Evolutionary conservation across 1,140 invertebrate genomes (phyloP).

Genomic region (Euwallacea fornicatus): DNA sequence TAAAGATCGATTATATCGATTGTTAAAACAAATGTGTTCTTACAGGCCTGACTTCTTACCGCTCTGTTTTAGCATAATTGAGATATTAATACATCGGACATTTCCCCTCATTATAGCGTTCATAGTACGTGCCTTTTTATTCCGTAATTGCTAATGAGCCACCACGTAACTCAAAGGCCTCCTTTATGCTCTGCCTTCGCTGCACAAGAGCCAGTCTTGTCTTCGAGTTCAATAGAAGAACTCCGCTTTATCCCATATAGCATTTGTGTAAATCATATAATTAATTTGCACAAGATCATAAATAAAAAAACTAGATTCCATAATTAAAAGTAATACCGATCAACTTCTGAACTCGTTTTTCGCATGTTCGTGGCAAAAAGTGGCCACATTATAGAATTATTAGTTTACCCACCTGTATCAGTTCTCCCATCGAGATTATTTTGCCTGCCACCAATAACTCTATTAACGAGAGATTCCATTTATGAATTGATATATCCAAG

Average conservation of each 20-base stretch:
- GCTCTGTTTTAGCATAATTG: constrained; percentile 2
- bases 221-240: too few relatives aligned
- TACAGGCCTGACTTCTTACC: neutral
- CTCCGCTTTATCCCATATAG: too few relatives aligned
- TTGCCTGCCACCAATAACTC: neutral
- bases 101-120: neutral
- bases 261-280: too few relatives aligned
- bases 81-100: neutral
- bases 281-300: neutral
- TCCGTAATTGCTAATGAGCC: constrained; percentile 3
- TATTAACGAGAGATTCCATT: neutral
- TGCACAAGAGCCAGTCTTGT: too few relatives aligned
- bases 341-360: constrained; percentile 12
- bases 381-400: neutral
- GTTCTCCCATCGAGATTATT: neutral
- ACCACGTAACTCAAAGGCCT: neutral
- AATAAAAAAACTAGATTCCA: constrained; percentile 12
- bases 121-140: neutral
- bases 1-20: too few relatives aligned
- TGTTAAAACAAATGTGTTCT: too few relatives aligned
- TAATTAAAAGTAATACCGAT: constrained; percentile 3
- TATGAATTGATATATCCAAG: neutral
- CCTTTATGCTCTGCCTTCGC: neutral
- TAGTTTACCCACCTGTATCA: neutral
- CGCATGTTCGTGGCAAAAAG: neutral